Base-by-base conservation (phyloP, 2,113 vertebrate species). In the Meles meles region DNA sequence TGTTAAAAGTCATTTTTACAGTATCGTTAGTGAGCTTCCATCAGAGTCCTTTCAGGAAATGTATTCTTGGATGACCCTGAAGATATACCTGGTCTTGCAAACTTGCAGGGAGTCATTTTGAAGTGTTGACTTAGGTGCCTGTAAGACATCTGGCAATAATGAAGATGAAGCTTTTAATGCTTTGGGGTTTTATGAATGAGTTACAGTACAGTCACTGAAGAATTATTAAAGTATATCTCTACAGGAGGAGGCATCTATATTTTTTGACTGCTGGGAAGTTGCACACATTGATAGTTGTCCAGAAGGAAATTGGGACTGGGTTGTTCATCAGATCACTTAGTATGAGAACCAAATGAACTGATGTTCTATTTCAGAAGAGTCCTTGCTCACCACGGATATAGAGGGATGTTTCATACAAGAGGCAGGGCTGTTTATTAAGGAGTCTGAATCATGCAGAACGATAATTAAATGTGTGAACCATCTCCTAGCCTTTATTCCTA, bases 121-220 rank as follows among this genome's bases (percentile, higher is more conserved):
- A 97, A 91, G 82, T 74, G 96, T 96, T 97, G 97, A 96, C 95
- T 97, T 97, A 91, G 95, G 77, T 1, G 25, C 61, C 95, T 94
- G n/a, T 90, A 80, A 96, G 96, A 94, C 85, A 95, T 93, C 88
- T 94, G 97, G 59, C 77, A 86, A 86, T 94, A 96, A 97, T 96
- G 95, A 97, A 97, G 93, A 95, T 94, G 88, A 85, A 95, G 77
- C n/a, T 95, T 95, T 88, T 44, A 94, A 94, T 94, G 85, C 94
- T 96, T 96, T 83, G 65, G 77, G 72, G 67, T 89, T 94, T 92
- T 96, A 83, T 89, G 88, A 97, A 89, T 87, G 95, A 95, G 82
- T 94, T 95, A 93, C 37, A 94, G 90, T 11, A 79, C 21, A 80
- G 67, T 85, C 82, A 63, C 77, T 82, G 95, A 95, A 69, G 93